Evolutionary conservation across 2,113 vertebrate species (phyloP).

Genomic region (Prunella fulvescens): DNA sequence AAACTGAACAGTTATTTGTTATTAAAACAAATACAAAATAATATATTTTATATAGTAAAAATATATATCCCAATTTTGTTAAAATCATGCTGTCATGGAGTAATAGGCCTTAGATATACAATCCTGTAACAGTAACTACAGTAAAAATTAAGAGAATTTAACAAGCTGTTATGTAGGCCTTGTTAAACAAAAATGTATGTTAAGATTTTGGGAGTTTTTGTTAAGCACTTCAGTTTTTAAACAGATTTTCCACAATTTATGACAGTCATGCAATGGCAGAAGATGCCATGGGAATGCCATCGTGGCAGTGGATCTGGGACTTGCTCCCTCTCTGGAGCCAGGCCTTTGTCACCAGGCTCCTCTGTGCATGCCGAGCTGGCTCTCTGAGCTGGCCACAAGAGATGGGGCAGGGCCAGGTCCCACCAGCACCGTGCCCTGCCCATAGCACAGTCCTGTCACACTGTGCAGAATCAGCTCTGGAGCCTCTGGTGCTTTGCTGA

Average conservation of each 20-base stretch:
- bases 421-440: fast-evolving
- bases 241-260: background rate
- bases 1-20: background rate
- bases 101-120: background rate
- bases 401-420: background rate
- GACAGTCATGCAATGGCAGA: background rate
- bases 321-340: background rate
- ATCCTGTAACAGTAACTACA: background rate
- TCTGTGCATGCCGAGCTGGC: background rate
- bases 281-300: background rate
- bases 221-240: background rate
- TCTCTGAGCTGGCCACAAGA: background rate
- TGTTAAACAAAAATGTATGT: background rate
- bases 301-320: background rate
- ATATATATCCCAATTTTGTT: background rate
- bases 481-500: background rate
- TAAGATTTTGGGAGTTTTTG: background rate
- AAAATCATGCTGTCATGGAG: background rate
- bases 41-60: background rate
- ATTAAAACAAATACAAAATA: background rate
- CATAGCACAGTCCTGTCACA: fast-evolving
- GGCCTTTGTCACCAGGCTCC: background rate
- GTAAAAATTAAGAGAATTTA: background rate
- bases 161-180: background rate
- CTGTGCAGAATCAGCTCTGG: background rate